Evolutionary conservation across 2,888 invertebrate species (phyloP).

Genomic region (Aphidius colemani): DNA sequence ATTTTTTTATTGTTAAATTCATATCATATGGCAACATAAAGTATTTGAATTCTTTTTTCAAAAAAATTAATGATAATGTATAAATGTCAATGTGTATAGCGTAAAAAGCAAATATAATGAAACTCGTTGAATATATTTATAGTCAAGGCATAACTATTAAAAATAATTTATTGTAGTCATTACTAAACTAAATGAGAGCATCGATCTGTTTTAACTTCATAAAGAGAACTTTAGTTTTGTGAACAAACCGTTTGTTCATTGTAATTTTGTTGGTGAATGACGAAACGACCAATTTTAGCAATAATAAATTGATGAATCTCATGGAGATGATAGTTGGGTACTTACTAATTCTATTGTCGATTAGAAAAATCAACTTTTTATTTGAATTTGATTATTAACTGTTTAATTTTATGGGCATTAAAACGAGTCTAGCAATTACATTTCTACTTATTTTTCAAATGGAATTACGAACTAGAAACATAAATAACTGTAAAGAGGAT

Average conservation of each 20-base stretch:
- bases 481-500: too few species aligned
- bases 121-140: slow-evolving; percentile 54
- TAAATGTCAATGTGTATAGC: slow-evolving; percentile 24
- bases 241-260: slow-evolving; percentile 40
- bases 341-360: slow-evolving; percentile 14
- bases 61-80: slow-evolving; percentile 18
- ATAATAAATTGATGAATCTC: slow-evolving; percentile 54
- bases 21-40: too few species aligned
- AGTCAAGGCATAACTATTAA: slow-evolving; percentile 55
- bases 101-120: slow-evolving; percentile 32
- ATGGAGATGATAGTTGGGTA: slow-evolving; percentile 26
- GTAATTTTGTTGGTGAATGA: slow-evolving; percentile 57
- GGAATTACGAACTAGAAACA: too few species aligned
- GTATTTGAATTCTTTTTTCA: too few species aligned
- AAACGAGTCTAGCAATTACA: too few species aligned
- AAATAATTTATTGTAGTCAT: slow-evolving; percentile 59
- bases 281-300: slow-evolving; percentile 53
- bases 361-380: too few species aligned
- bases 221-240: slow-evolving; percentile 51
- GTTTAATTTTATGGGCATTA: too few species aligned
- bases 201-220: slow-evolving; percentile 60
- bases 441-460: too few species aligned
- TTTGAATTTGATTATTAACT: too few species aligned
- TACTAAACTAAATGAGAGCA: slow-evolving; percentile 59
- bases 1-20: too few species aligned